Evolutionary conservation across 2,113 vertebrate species (phyloP).

Genomic region (Coptodon bakossiorum): DNA sequence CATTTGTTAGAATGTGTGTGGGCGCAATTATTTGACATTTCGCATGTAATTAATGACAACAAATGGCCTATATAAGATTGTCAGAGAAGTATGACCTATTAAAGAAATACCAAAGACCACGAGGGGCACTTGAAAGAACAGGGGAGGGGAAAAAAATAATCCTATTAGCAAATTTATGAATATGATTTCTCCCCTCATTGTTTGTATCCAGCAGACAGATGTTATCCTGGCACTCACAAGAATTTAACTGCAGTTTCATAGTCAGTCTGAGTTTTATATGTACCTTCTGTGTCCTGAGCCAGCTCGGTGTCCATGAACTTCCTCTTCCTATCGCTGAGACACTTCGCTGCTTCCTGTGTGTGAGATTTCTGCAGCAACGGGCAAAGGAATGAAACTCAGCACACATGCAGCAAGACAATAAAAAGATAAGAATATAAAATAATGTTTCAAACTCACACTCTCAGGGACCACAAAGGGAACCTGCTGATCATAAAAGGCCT

Average conservation of each 20-base stretch:
- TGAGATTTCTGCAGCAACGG: conserved; percentile 52
- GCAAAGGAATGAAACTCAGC: neutral
- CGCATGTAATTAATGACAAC: neutral
- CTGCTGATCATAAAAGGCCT: conserved; percentile 93
- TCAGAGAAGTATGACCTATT: neutral
- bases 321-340: conserved; percentile 81
- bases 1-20: neutral
- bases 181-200: neutral
- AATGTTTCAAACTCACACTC: conserved; percentile 73
- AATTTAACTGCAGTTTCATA: neutral
- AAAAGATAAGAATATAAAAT: neutral
- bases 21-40: neutral
- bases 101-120: neutral
- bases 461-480: conserved; percentile 87
- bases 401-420: rapidly evolving
- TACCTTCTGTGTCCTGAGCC: conserved; percentile 95
- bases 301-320: conserved; percentile 89
- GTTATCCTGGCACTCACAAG: neutral
- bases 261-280: neutral
- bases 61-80: neutral
- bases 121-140: neutral
- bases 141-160: neutral
- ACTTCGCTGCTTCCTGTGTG: conserved; percentile 69
- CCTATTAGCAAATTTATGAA: neutral
- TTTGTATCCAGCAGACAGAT: neutral